Base-by-base conservation (phyloP, 2,113 vertebrate genomes). In the Australoheros scitulus region DNA sequence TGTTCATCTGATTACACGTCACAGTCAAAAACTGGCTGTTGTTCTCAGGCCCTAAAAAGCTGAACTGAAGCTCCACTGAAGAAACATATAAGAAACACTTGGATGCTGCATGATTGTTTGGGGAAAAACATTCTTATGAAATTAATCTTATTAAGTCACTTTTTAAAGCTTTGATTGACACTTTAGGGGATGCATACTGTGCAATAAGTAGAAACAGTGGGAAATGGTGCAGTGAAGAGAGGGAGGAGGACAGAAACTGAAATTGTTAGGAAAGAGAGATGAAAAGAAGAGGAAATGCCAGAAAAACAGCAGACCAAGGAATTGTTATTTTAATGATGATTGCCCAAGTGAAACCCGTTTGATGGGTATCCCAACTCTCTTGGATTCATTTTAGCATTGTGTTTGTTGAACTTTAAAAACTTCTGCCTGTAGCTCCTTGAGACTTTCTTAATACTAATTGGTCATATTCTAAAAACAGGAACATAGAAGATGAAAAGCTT, bases 201-300 rank as follows among this genome's bases (percentile, higher is more conserved):
- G 6, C 59, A 61, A 24, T 1, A n/a, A 43, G 14, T 20, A 11
- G 10, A 78, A 59, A 74, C 10, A 24, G 24, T 36, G 22, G 36
- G 52, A 80, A 36, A 72, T 38, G 55, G 79, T 34, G 52, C 14
- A 24, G 17, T 14, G 15, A 20, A 57, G 13, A 26, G 24, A 17
- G 22, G 13, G 26, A n/a, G 77, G 43, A 32, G 32, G 29, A 41
- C 22, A 58, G 43, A 64, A 36, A 85, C 7, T 58, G 7, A 41
- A 22, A 59, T 61, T 11, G 41, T 72, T 52, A 14, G 63, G 59
- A 84, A 18, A 52, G 22, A 63, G 2, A 57, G 41, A 79, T 76
- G 83, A 52, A 59, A 76, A 60, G 81, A 72, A 74, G 61, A 85
- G 92, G 91, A 88, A 90, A 89, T 86, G 10, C 34, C 89, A 87